Evolutionary conservation across 2,797 vertebrate genomes (phyloP), one percentile per base, ranked within the genome.

Genomic region (Fistularia commersonii): DNA sequence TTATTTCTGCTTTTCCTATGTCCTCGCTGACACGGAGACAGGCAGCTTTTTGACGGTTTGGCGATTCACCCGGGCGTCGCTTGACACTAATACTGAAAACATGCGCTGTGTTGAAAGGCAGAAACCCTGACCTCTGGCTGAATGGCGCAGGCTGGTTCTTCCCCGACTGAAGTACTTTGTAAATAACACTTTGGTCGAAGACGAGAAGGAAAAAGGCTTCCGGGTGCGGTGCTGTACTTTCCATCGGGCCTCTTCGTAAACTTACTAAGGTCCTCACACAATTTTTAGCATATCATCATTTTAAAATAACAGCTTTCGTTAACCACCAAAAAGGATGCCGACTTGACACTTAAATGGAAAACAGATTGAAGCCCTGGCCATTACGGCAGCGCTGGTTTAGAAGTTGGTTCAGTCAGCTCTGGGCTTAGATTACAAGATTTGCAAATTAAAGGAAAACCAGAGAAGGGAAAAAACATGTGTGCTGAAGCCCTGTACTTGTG

Each of bases 371-470:
- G 80, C 90, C 87, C 94, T 96, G 94, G 95, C 94, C 61, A 86
- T 86, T 90, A 77, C 44, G 85, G 57, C 83, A 45, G 14, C 82
- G 80, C 91, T 90, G 93, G 89, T 93, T 94, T 93, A 88, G 90
- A 91, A 91, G 86, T 90, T 90, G 88, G 85, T 93, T 92, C 90
- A 90, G 89, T 90, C 92, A 90, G 85, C 93, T 93, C 90, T 82
- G 89, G 91, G 92, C 91, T 95, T 95, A 93, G 92, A 95, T 96
- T 93, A 95, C 94, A 94, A 93, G 93, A 96, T 95, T 91, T 95
- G 91, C 90, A 95, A 97, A 97, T 95, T 90, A 92, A 95, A 95
- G 93, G 90, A 92, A 94, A 95, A 94, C 87, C 88, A 74, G 84
- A 90, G 86, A 87, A 85, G 83, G 84, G 71, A 90, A 87, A 90